Conservation (phyloP, 2,797 vertebrate genomes). For the Brachyrhaphis roseni region DNA sequence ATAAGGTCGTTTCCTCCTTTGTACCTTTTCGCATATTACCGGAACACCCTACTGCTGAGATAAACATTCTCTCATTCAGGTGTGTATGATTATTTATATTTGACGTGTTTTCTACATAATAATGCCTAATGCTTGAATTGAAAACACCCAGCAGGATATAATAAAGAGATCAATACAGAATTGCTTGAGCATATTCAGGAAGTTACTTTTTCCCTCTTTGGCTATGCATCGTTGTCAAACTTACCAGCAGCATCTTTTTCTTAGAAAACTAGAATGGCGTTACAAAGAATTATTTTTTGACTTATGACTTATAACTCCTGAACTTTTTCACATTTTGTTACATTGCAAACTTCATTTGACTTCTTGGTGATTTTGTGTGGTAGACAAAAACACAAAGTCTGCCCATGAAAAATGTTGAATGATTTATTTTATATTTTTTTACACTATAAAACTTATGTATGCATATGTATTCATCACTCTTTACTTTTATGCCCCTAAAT, state of each 20-base stretch:
- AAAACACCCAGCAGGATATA: not conserved
- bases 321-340: not conserved
- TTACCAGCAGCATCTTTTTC: not conserved
- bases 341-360: not conserved
- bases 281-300: not conserved
- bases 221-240: slow-evolving; percentile 19
- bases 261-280: not conserved
- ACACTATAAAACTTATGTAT: not conserved
- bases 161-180: slow-evolving; percentile 19
- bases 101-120: slow-evolving; percentile 9
- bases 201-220: slow-evolving; percentile 33
- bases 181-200: slow-evolving; percentile 21
- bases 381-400: not conserved
- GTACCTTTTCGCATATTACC: slow-evolving; percentile 19
- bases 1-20: slow-evolving; percentile 54
- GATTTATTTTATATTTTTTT: not conserved
- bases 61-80: slow-evolving; percentile 24
- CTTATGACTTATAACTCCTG: not conserved
- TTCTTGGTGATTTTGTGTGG: not conserved
- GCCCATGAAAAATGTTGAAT: not conserved
- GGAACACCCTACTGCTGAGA: slow-evolving; percentile 4
- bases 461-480: not conserved
- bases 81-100: slow-evolving; percentile 36
- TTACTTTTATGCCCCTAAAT: not conserved
- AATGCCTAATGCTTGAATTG: not conserved